A percentile compares a stretch with the other conserved stretches of the same genome.
Evolutionary conservation across 2,888 invertebrate genomes (phyloP).

Genomic region (Plagodis dolabraria): DNA sequence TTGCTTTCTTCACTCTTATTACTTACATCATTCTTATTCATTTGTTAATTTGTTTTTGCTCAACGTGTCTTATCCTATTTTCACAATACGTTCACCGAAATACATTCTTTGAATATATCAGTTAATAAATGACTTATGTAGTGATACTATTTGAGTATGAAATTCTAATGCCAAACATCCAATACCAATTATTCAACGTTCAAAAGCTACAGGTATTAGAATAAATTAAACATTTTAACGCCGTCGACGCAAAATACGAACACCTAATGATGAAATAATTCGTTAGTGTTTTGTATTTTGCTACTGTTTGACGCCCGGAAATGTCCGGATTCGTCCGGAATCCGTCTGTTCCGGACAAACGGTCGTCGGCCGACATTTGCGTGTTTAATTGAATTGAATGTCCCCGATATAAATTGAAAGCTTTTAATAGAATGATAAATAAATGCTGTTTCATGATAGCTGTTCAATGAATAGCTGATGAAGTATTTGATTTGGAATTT

Average conservation of each 20-base stretch:
- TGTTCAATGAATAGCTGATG: slow-evolving; percentile 12
- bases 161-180: not conserved
- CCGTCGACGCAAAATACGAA: slow-evolving; percentile 2
- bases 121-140: too few species aligned
- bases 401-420: slow-evolving; percentile 24
- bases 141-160: too few species aligned
- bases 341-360: slow-evolving; percentile 14
- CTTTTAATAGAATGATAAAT: slow-evolving; percentile 21
- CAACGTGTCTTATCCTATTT: too few species aligned
- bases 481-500: not conserved
- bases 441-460: slow-evolving; percentile 13
- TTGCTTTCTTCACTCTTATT: too few species aligned
- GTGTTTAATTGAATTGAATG: slow-evolving; percentile 25
- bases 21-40: too few species aligned
- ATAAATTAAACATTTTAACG: slow-evolving; percentile 12
- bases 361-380: slow-evolving; percentile 10
- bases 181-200: not conserved
- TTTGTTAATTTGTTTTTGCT: too few species aligned
- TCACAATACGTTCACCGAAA: too few species aligned
- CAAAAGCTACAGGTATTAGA: not conserved
- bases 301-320: slow-evolving; percentile 19
- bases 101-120: too few species aligned
- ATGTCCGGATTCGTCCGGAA: slow-evolving; percentile 6
- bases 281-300: slow-evolving; percentile 17
- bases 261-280: slow-evolving; percentile 30